Conservation (phyloP, 2,113 vertebrate genomes). For the Riparia riparia region DNA sequence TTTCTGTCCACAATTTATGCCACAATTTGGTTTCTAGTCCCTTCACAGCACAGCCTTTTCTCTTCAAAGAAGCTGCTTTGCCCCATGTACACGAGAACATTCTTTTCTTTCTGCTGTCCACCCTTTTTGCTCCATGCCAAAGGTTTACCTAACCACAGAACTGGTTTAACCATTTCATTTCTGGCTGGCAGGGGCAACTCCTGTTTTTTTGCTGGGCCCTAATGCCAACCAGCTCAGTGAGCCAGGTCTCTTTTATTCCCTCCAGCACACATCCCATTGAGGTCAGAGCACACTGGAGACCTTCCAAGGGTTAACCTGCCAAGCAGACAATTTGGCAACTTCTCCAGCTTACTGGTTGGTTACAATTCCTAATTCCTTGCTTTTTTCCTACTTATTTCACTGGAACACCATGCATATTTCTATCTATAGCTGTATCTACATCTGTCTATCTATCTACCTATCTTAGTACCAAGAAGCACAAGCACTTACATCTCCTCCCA, state of each 20-base stretch:
- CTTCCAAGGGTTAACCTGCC: neutral
- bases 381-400: neutral
- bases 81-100: rapidly evolving
- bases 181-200: neutral
- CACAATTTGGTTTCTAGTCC: neutral
- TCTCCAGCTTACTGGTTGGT: neutral
- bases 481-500: neutral
- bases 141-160: neutral
- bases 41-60: neutral
- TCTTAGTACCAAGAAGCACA: neutral
- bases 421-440: neutral
- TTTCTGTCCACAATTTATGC: neutral
- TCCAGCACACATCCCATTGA: neutral
- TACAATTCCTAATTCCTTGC: neutral
- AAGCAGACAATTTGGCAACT: neutral
- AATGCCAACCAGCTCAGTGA: neutral
- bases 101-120: neutral
- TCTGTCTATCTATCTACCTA: neutral
- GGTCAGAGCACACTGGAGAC: neutral
- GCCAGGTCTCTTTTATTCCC: neutral
- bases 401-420: neutral
- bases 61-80: neutral
- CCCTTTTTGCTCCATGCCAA: neutral
- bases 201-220: neutral
- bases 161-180: neutral